Evolutionary conservation across 2,888 invertebrate genomes (phyloP).

Genomic region (Siphlonurus alternatus): DNA sequence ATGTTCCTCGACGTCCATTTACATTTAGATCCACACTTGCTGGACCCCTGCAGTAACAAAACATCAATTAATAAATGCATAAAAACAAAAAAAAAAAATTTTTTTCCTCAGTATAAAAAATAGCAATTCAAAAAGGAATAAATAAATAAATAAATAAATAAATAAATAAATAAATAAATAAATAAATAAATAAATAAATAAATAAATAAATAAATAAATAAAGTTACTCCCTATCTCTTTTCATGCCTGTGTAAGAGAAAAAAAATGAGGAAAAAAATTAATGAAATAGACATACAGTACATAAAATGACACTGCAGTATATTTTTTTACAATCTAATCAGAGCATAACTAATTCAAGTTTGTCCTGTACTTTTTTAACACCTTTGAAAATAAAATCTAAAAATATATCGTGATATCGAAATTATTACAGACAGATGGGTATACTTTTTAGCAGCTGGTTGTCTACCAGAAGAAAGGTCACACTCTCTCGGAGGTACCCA

Average conservation of each 20-base stretch:
- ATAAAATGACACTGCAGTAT: too few relatives aligned
- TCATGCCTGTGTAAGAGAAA: too few relatives aligned
- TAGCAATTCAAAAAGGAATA: neutral
- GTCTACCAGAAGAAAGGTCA: conserved; percentile 1
- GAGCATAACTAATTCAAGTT: too few relatives aligned
- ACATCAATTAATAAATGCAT: neutral
- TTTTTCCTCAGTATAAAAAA: neutral
- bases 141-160: too few relatives aligned
- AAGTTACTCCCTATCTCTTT: neutral
- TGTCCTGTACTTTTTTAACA: too few relatives aligned
- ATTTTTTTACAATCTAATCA: too few relatives aligned
- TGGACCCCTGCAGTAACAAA: conserved; percentile 27
- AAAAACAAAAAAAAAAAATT: neutral
- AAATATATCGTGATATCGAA: too few relatives aligned
- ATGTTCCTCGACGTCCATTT: conserved; percentile 47
- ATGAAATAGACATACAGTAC: too few relatives aligned
- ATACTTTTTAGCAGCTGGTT: neutral
- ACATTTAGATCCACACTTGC: conserved; percentile 53
- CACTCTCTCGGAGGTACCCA: conserved; percentile 32
- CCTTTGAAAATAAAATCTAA: too few relatives aligned
- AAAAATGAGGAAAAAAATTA: too few relatives aligned
- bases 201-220: neutral
- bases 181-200: neutral
- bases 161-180: neutral
- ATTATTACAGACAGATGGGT: too few relatives aligned